Evolutionary conservation across 2,113 vertebrate species (phyloP).

Genomic region (Pelecanus crispus): DNA sequence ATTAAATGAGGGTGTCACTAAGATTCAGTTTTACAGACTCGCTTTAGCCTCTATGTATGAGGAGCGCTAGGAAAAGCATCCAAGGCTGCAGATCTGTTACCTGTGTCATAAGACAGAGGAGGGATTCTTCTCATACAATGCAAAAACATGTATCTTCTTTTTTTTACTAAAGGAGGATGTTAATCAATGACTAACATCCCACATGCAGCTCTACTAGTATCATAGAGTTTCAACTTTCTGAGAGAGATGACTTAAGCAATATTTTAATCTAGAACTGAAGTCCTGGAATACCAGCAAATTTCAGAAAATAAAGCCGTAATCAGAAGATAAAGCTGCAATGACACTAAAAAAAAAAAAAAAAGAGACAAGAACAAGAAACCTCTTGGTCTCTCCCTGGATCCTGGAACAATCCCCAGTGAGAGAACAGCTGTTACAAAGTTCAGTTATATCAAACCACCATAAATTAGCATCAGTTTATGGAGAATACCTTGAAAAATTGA

Average conservation of each 20-base stretch:
- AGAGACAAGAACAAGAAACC: not conserved
- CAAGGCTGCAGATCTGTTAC: not conserved
- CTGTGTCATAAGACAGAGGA: not conserved
- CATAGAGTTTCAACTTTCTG: not conserved
- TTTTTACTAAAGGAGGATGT: not conserved
- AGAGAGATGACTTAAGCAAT: not conserved
- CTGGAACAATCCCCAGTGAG: not conserved
- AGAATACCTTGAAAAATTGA: not conserved
- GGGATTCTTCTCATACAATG: not conserved
- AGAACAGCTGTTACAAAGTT: not conserved
- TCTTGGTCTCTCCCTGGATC: not conserved
- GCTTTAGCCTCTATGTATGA: not conserved
- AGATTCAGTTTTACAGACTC: not conserved
- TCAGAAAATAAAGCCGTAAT: not conserved
- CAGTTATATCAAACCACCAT: not conserved
- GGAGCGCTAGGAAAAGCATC: not conserved
- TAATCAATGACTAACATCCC: not conserved
- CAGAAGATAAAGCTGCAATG: not conserved
- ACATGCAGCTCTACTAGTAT: not conserved
- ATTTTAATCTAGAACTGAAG: not conserved
- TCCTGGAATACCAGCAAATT: not conserved
- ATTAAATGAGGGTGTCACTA: not conserved
- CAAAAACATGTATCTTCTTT: not conserved
- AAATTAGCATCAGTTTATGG: not conserved
- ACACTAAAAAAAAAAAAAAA: not conserved